phyloP scores from a whole-genome alignment of 2,888 invertebrate species.

The Dynastes maya region DNA sequence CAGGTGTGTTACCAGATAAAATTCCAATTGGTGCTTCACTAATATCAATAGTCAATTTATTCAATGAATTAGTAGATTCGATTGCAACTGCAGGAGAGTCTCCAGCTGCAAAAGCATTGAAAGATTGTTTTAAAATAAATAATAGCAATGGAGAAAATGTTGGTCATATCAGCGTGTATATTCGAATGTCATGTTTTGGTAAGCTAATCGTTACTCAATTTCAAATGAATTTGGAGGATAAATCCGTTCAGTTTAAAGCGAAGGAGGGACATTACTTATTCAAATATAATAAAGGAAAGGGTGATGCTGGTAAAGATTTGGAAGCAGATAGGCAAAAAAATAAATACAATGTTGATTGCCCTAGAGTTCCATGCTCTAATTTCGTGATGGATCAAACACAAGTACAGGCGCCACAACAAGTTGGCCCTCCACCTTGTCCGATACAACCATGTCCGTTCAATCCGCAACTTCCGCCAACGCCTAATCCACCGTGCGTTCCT shows the following conservation, averaged over 20 bases:
- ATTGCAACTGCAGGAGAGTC: conserved; percentile 70
- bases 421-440: conserved; percentile 39
- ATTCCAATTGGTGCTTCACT: conserved; percentile 75
- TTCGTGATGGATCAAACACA: conserved; percentile 25
- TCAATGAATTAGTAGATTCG: conserved; percentile 74
- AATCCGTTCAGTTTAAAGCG: conserved; percentile 70
- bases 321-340: conserved; percentile 37
- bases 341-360: conserved; percentile 46
- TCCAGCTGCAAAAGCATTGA: conserved; percentile 74
- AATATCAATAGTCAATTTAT: conserved; percentile 76
- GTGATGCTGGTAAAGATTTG: conserved; percentile 60
- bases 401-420: conserved; percentile 66
- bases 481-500: conserved; percentile 58
- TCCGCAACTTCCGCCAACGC: conserved; percentile 31
- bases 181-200: conserved; percentile 79
- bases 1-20: conserved; percentile 77
- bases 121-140: conserved; percentile 75
- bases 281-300: conserved; percentile 65
- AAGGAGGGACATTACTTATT: conserved; percentile 69
- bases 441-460: conserved; percentile 63
- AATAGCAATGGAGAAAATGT: conserved; percentile 72
- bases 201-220: conserved; percentile 79
- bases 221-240: conserved; percentile 72
- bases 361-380: conserved; percentile 42
- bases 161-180: conserved; percentile 76